Evolutionary conservation across 2,113 vertebrate genomes (phyloP).

Genomic region (Collichthys lucidus): DNA sequence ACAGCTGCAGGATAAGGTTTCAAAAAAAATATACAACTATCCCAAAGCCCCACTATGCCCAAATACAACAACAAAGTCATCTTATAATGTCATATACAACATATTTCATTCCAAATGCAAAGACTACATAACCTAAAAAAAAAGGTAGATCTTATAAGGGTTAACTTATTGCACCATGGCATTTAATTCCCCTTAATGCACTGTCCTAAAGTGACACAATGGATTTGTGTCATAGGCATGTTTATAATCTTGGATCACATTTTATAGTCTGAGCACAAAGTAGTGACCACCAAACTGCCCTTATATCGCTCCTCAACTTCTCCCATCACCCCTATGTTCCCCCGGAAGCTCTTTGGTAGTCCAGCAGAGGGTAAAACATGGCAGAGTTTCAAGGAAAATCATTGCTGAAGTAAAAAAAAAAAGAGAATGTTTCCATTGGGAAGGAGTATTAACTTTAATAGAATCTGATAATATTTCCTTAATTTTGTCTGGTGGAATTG

Average conservation of each 20-base stretch:
- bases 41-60: background rate
- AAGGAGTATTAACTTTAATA: conserved; percentile 15
- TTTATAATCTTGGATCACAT: conserved; percentile 68
- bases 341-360: background rate
- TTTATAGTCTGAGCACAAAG: conserved; percentile 65
- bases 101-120: conserved; percentile 11
- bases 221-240: conserved; percentile 56
- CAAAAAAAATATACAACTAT: conserved; percentile 13
- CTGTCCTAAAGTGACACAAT: conserved; percentile 65
- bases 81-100: background rate
- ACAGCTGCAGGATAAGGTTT: conserved; percentile 25
- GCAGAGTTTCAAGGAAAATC: conserved; percentile 33
- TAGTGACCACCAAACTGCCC: conserved; percentile 42
- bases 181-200: conserved; percentile 32
- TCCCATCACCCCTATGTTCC: conserved; percentile 13
- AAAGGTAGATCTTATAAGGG: background rate
- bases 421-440: background rate
- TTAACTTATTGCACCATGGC: background rate
- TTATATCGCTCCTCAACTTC: conserved; percentile 5
- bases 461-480: conserved; percentile 38
- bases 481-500: conserved; percentile 26
- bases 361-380: conserved; percentile 6
- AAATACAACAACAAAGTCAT: conserved; percentile 3
- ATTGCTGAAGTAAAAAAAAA: background rate
- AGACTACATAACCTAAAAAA: background rate